Conservation (phyloP, 2,888 invertebrate genomes). For the Zygothrica quintamaculata region DNA sequence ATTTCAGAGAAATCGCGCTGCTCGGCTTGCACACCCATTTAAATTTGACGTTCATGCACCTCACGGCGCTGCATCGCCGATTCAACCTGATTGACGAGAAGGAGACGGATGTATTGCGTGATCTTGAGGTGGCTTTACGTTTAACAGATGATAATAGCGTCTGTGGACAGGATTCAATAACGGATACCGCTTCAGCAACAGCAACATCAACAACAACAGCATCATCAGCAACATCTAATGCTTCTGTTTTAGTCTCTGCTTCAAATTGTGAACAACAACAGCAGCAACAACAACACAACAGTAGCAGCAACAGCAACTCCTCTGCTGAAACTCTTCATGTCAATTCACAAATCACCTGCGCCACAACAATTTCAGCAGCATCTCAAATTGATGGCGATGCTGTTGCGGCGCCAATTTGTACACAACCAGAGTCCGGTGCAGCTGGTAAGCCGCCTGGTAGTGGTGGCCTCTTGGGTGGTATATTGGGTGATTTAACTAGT, state of each 20-base stretch:
- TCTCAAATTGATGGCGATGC: conserved; percentile 81
- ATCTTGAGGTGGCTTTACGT: conserved; percentile 93
- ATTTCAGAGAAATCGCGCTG: conserved; percentile 97
- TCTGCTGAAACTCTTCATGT: conserved; percentile 66
- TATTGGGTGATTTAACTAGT: conserved; percentile 82
- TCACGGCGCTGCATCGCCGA: conserved; percentile 93
- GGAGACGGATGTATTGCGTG: conserved; percentile 97
- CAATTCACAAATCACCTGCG: conserved; percentile 75
- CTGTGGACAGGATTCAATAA: conserved; percentile 56
- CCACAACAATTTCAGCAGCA: conserved; percentile 37
- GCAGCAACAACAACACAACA: conserved; percentile 49
- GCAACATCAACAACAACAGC: conserved; percentile 32
- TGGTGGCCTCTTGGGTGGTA: conserved; percentile 82
- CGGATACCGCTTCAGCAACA: conserved; percentile 31
- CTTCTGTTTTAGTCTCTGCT: conserved; percentile 39
- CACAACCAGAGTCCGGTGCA: conserved; percentile 84
- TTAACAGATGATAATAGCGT: conserved; percentile 86
- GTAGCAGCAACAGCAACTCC: conserved; percentile 57
- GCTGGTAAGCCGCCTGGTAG: conserved; percentile 79
- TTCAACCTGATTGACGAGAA: conserved; percentile 97
- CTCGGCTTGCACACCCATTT: conserved; percentile 97
- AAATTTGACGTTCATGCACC: conserved; percentile 98
- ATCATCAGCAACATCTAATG: conserved; percentile 29
- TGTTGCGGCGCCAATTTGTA: conserved; percentile 83
- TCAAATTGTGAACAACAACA: conserved; percentile 38